These are phyloP conservation scores for Steromphala cineraria DNA, from an alignment of 2,888 invertebrate species.

Conservation along the genomic window DNA sequence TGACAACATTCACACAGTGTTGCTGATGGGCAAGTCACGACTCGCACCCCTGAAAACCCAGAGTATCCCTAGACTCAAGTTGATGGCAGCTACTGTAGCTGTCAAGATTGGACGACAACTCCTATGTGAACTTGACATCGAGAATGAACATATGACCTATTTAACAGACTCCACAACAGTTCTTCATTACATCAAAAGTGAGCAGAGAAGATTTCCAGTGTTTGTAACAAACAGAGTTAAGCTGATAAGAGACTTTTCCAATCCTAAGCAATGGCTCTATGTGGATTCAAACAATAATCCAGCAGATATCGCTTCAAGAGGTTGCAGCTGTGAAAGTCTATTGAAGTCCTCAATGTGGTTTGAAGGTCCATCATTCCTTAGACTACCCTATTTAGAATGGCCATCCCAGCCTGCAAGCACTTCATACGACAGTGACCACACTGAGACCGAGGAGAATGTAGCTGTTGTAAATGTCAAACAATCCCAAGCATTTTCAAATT, in stretches of 20 bases:
- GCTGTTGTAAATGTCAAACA: too few species aligned
- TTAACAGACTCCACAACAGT: not conserved
- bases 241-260: not conserved
- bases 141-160: not conserved
- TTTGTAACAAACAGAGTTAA: not conserved
- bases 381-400: too few species aligned
- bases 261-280: too few species aligned
- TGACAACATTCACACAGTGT: not conserved
- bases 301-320: too few species aligned
- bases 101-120: not conserved
- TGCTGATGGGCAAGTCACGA: not conserved
- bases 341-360: too few species aligned
- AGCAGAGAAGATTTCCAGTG: not conserved
- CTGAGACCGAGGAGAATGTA: too few species aligned
- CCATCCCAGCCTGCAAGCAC: too few species aligned
- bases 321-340: too few species aligned
- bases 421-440: too few species aligned
- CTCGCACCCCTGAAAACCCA: not conserved
- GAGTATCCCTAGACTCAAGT: not conserved
- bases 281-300: too few species aligned
- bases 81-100: not conserved
- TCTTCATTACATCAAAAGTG: not conserved
- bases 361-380: too few species aligned
- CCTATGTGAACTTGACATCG: not conserved
- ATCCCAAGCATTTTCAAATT: too few species aligned